phyloP scores from a whole-genome alignment of 2,797 vertebrate genomes.

The Sorex maritimensis region DNA sequence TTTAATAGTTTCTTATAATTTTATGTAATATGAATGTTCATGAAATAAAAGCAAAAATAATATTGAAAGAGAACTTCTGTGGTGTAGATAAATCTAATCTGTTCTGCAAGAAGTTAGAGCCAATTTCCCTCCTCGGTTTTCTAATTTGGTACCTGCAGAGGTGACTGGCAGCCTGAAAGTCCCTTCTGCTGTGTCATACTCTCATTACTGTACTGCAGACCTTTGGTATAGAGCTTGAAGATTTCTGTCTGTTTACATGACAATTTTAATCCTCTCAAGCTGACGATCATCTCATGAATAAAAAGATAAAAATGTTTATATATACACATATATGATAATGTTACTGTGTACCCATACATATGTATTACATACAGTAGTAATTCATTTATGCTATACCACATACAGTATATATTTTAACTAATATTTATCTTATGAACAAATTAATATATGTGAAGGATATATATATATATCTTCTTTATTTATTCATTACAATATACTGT shows the following conservation, averaged over 20 bases:
- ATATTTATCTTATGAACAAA: not conserved
- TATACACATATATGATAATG: not conserved
- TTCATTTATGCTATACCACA: not conserved
- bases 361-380: not conserved
- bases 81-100: not conserved
- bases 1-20: not conserved
- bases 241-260: not conserved
- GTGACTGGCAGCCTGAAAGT: not conserved
- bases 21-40: not conserved
- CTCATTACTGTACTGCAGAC: not conserved
- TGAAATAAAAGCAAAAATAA: not conserved
- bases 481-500: slow-evolving; percentile 30
- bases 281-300: not conserved
- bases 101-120: not conserved
- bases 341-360: not conserved
- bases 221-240: not conserved
- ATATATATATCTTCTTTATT: not conserved
- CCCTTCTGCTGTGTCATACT: not conserved
- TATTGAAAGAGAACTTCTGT: not conserved
- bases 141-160: not conserved
- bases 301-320: not conserved
- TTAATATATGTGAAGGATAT: not conserved
- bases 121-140: not conserved
- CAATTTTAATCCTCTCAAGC: not conserved
- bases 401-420: not conserved